Evolutionary conservation across 2,888 invertebrate genomes (phyloP).

Genomic region (Diabrotica balteata): DNA sequence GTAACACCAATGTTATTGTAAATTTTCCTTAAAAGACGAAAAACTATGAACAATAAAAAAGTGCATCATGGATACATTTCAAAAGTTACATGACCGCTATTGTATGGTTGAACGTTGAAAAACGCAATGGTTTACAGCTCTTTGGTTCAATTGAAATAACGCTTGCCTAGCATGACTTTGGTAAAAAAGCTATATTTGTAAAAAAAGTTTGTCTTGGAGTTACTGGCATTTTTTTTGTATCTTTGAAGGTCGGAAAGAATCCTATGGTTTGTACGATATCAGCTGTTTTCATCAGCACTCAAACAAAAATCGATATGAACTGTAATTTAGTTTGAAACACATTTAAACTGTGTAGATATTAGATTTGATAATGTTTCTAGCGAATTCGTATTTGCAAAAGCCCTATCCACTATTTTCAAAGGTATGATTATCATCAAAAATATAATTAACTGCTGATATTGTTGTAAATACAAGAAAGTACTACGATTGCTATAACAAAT

Average conservation of each 20-base stretch:
- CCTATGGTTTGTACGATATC: too few relatives aligned
- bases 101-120: constrained; percentile 1
- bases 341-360: too few relatives aligned
- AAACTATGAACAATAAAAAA: neutral
- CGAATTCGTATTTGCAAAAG: too few relatives aligned
- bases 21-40: neutral
- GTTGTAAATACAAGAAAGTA: too few relatives aligned
- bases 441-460: too few relatives aligned
- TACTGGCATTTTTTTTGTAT: neutral
- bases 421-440: too few relatives aligned
- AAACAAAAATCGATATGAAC: too few relatives aligned
- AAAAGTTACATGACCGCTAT: neutral
- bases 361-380: too few relatives aligned
- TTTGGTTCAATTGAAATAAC: constrained; percentile 3
- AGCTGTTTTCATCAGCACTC: too few relatives aligned
- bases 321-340: too few relatives aligned
- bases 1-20: neutral
- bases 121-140: neutral
- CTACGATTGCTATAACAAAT: too few relatives aligned
- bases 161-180: constrained; percentile 8
- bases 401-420: too few relatives aligned
- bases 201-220: neutral
- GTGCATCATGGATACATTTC: neutral
- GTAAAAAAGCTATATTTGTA: neutral
- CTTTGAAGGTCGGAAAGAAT: neutral